Base-by-base conservation (phyloP, 2,888 invertebrate genomes). In the Lasioglossum malachurum region DNA sequence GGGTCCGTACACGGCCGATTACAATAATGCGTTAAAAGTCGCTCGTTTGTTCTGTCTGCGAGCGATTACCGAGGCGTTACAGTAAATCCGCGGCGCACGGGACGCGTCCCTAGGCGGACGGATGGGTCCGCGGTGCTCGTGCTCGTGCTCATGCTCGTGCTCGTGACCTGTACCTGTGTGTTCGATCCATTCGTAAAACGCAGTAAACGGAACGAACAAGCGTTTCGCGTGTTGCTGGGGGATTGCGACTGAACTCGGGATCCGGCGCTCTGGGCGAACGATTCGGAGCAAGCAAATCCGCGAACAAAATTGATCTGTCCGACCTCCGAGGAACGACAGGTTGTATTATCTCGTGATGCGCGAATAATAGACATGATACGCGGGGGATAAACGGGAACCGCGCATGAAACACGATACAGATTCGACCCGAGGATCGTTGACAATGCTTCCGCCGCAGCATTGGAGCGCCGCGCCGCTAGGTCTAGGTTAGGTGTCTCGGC, bases 241-340 rank as follows among this genome's bases (percentile, higher is more conserved):
- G 67, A 74, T 78, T 78, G 64, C 67, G 80, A 78, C 60, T 19
- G 77, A 82, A 87, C 69, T 41, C 38, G 71, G 31, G 35, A 64
- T 31, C 41, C 12, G 78, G 79, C 64, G 83, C 80, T 80, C 75
- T 75, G 57, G 79, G 79, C 81, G 80, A 72, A 49, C 60, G 80
- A 31, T 75, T 60, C 71, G 71, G 10, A 27, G 64, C 35, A 46
- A 35, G 44, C 76, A 73, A 76, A 78, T 76, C 78, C 78, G 41
- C 71, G 75, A 78, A 76, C 60, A 46, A 81, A 86, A 86, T 85
- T 85, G 86, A 86, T 85, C 86, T 78, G 86, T 85, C 86, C 81
- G 71, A 85, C 71, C 75, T 46, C n/a, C 86, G 77, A 71, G 38
- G 75, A 80, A 76, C 77, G 86, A 85, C 80, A 64, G 86, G 60